Conservation (phyloP, 2,888 invertebrate genomes). For the Drosophila putrida region DNA sequence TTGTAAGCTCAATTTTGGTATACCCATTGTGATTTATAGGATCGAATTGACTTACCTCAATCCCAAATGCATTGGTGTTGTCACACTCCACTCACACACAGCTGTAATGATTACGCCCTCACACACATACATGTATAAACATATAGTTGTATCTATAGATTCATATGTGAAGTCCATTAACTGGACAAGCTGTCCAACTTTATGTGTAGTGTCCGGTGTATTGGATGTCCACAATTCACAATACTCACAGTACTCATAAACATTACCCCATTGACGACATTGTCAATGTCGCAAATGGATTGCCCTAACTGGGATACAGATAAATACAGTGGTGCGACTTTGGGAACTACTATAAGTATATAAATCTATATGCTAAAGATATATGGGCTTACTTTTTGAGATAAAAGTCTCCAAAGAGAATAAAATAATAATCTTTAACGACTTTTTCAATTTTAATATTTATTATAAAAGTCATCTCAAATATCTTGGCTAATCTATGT, state of each 20-base stretch:
- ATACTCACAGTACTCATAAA: slow-evolving; percentile 23
- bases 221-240: slow-evolving; percentile 33
- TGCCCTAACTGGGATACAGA: neutral
- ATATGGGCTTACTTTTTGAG: too few species aligned
- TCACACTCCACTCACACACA: slow-evolving; percentile 16
- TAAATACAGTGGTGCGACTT: slow-evolving; percentile 28
- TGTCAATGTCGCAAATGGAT: slow-evolving; percentile 55
- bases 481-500: too few species aligned
- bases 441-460: too few species aligned
- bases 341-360: too few species aligned
- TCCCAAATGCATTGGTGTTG: slow-evolving; percentile 40
- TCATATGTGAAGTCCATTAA: slow-evolving; percentile 53
- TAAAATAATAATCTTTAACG: too few species aligned
- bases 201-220: slow-evolving; percentile 17
- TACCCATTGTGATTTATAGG: neutral
- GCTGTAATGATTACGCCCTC: slow-evolving; percentile 14
- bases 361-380: too few species aligned
- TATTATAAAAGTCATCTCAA: too few species aligned
- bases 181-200: slow-evolving; percentile 40
- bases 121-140: neutral
- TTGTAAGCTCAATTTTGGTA: too few species aligned
- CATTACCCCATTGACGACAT: slow-evolving; percentile 48
- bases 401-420: too few species aligned
- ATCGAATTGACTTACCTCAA: slow-evolving; percentile 55
- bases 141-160: slow-evolving; percentile 19